Percentiles rank a stretch among this genome's conserved stretches.
Conservation (phyloP, 2,113 vertebrate species). For the Alethe diademata region DNA sequence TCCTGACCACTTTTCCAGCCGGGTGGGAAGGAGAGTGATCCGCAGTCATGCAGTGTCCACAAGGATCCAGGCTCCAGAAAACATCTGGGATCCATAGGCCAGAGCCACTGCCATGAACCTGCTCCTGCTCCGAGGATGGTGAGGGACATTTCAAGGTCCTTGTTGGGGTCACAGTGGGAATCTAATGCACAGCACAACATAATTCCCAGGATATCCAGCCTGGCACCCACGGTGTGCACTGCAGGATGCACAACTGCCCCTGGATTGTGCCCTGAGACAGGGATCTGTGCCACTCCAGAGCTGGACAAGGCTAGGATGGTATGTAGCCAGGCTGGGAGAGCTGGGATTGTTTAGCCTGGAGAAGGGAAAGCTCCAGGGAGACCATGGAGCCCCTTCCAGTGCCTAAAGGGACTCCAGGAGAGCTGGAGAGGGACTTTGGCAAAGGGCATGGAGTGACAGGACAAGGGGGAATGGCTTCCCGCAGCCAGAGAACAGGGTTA, state of each 20-base stretch:
- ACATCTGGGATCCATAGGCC: rapidly evolving
- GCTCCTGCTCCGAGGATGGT: not conserved
- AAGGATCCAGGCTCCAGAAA: not conserved
- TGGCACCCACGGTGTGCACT: rapidly evolving
- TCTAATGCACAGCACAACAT: rapidly evolving
- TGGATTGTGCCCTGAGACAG: rapidly evolving
- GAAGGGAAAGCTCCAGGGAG: not conserved
- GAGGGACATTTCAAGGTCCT: not conserved
- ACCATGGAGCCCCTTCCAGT: not conserved
- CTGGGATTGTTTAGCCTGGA: not conserved
- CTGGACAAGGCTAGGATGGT: not conserved
- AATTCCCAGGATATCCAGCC: not conserved
- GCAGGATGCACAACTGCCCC: not conserved
- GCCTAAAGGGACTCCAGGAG: not conserved
- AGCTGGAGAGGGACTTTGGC: not conserved
- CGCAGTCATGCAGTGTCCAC: rapidly evolving
- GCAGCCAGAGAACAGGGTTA: not conserved
- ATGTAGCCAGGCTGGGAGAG: not conserved
- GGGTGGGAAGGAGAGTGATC: rapidly evolving
- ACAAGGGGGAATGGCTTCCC: not conserved
- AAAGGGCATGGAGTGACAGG: not conserved
- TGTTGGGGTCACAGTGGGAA: rapidly evolving
- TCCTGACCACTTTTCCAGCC: rapidly evolving
- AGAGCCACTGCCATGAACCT: rapidly evolving
- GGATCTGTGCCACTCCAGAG: not conserved